Evolutionary conservation across 2,888 invertebrate genomes (phyloP).

Genomic region (Pardosa pseudoannulata): DNA sequence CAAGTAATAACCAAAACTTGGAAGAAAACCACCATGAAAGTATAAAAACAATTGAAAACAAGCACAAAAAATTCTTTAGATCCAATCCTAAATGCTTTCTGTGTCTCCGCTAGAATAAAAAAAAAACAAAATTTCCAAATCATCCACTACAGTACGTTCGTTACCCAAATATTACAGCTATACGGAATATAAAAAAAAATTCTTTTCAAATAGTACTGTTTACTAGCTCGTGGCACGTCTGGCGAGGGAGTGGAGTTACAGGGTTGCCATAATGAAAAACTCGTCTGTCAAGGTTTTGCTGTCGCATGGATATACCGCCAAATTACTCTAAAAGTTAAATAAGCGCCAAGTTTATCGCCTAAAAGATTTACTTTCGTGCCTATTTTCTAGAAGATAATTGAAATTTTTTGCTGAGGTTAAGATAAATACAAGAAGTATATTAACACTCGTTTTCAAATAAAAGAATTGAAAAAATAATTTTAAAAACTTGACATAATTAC

Average conservation of each 20-base stretch:
- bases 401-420: too few species aligned
- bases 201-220: slow-evolving; percentile 49
- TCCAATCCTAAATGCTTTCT: not conserved
- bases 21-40: not conserved
- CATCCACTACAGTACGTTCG: not conserved
- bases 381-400: too few species aligned
- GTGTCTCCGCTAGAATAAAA: too few species aligned
- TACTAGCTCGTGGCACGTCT: slow-evolving; percentile 54
- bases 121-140: not conserved
- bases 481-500: too few species aligned
- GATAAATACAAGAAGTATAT: too few species aligned
- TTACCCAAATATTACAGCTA: slow-evolving; percentile 12
- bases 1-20: not conserved
- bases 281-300: slow-evolving; percentile 43
- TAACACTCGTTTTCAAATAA: too few species aligned
- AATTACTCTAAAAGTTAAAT: not conserved
- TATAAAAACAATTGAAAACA: not conserved
- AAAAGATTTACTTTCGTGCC: too few species aligned
- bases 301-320: not conserved
- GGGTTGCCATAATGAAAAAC: slow-evolving; percentile 44
- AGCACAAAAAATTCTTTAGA: not conserved
- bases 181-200: slow-evolving; percentile 28
- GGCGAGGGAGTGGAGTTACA: slow-evolving; percentile 33
- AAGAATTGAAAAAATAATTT: too few species aligned
- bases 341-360: not conserved